phyloP scores from a whole-genome alignment of 2,113 vertebrate genomes.

The Poeciliopsis occidentalis region DNA sequence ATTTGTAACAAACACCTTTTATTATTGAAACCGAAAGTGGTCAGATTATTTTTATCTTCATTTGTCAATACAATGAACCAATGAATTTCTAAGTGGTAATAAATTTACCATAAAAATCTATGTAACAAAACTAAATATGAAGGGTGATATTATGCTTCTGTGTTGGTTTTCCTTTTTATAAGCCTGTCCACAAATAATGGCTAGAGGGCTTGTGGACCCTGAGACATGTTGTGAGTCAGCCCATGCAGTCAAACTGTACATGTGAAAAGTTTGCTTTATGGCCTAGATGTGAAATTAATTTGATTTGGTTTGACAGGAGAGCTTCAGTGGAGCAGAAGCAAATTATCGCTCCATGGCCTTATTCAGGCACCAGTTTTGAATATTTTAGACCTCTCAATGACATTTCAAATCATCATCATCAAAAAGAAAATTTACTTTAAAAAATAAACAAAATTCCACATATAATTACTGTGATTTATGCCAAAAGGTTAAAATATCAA shows the following conservation, averaged over 20 bases:
- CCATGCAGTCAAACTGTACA: constrained; percentile 1
- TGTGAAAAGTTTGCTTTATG: background rate
- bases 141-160: background rate
- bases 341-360: background rate
- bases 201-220: background rate
- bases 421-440: too few relatives aligned
- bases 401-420: background rate
- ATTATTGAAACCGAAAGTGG: too few relatives aligned
- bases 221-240: background rate
- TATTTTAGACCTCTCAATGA: background rate
- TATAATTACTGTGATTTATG: background rate
- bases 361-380: background rate
- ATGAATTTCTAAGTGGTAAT: too few relatives aligned
- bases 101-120: background rate
- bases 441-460: background rate
- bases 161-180: background rate
- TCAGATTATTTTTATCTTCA: background rate
- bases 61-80: background rate
- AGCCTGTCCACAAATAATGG: background rate
- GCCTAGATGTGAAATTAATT: background rate
- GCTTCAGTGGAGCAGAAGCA: constrained; percentile 9
- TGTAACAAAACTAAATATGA: background rate
- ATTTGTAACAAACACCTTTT: background rate
- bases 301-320: constrained; percentile 21
- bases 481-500: background rate